Evolutionary conservation across 2,113 vertebrate genomes (phyloP).

Genomic region (Lophochroa leadbeateri): DNA sequence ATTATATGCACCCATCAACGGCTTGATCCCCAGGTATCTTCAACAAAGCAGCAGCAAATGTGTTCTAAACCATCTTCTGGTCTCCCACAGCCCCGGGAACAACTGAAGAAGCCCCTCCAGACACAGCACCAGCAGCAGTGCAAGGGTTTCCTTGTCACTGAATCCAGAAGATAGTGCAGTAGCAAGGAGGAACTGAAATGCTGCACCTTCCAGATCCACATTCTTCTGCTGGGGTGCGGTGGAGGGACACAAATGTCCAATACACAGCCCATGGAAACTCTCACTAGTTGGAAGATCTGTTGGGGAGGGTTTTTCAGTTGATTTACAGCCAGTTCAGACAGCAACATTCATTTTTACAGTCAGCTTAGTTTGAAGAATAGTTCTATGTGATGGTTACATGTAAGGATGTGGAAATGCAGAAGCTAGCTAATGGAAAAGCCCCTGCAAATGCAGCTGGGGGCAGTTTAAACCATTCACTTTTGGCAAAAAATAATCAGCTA

Average conservation of each 20-base stretch:
- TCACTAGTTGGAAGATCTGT: neutral
- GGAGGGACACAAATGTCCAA: neutral
- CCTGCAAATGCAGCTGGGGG: neutral
- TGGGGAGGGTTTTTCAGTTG: neutral
- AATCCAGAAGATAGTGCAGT: neutral
- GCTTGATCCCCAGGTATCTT: neutral
- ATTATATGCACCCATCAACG: neutral
- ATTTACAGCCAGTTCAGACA: neutral
- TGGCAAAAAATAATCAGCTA: neutral
- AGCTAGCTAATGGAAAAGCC: neutral
- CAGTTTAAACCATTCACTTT: neutral
- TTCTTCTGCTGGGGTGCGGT: neutral
- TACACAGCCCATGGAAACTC: neutral
- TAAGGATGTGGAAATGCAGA: neutral
- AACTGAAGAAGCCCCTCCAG: neutral
- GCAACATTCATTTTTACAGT: neutral
- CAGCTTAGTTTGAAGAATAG: neutral
- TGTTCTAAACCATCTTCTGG: neutral
- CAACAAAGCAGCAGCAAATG: neutral
- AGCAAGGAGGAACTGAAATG: neutral
- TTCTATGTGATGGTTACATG: neutral
- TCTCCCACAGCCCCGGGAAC: neutral
- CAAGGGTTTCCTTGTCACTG: neutral
- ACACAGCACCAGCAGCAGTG: fast-evolving
- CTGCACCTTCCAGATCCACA: neutral